Evolutionary conservation across 2,797 vertebrate genomes (phyloP), one percentile per base, ranked within the genome.

Genomic region (Dendrocincla tyrannina): DNA sequence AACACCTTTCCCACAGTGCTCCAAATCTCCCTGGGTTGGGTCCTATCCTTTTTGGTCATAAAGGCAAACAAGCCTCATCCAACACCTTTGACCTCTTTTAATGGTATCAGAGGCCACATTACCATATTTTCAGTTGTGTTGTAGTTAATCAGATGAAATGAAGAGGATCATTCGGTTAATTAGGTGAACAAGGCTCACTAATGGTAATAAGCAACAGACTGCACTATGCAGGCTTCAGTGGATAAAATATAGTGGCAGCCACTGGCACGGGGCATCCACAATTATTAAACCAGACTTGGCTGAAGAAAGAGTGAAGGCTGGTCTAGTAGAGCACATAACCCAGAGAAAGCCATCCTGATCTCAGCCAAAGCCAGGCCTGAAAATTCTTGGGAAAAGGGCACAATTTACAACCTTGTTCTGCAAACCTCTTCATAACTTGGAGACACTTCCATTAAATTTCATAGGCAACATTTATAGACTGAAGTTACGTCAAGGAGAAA

Each of bases 101-200:
- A 13, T 10, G 20, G 6, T 11, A 64, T 64, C 74, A 70, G 49
- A 91, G 46, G 77, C 44, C 67, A 84, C 17, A 19, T 49, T 52
- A 25, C 12, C 46, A 1, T 23, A n/a, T 28, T 56, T 74, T 89
- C n/a, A 70, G 6, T 19, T 17, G 46, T 50, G 39, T 30, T 63
- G 19, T 14, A 75, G 79, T 75, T 83, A 91, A 80, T 78, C 89
- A 91, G 75, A 49, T 66, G 69, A 91, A 85, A 88, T 53, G 7
- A 88, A 93, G 66, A 90, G 33, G 68, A 85, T 91, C 76, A 64
- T 68, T 72, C 55, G 35, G 83, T 90, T 91, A 94, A 95, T 96
- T 66, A 88, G 23, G 28, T 58, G 66, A 91, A 91, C 59, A 86
- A 85, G 82, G 39, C 74, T 92, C 49, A 55, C 87, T 88, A 80